Conservation (phyloP, 2,113 vertebrate genomes). For the Lepisosteus oculatus region DNA sequence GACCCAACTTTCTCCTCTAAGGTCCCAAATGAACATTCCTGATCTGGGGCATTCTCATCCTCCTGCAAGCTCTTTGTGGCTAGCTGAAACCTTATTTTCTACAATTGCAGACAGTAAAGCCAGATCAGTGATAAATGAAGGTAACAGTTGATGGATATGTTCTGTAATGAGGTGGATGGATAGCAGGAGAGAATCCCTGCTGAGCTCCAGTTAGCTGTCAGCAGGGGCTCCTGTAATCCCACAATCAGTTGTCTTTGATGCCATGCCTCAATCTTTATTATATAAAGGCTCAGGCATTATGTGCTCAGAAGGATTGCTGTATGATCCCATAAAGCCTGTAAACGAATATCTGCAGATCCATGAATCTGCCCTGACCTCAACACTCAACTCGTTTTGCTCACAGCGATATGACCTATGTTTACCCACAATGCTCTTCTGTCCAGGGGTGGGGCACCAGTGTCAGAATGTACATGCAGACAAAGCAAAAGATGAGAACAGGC, state of each 20-base stretch:
- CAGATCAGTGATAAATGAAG: too few species aligned
- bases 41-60: too few species aligned
- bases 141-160: too few species aligned
- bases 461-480: background rate
- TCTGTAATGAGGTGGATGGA: background rate
- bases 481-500: background rate
- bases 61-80: too few species aligned
- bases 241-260: slow-evolving; percentile 17
- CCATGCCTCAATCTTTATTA: slow-evolving; percentile 27
- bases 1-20: too few species aligned
- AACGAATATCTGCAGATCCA: slow-evolving; percentile 16
- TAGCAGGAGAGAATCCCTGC: background rate
- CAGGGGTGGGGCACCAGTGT: background rate
- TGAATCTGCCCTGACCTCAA: background rate
- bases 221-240: slow-evolving; percentile 17
- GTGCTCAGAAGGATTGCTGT: slow-evolving; percentile 12
- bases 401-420: background rate
- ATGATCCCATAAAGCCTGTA: slow-evolving; percentile 22
- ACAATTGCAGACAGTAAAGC: too few species aligned
- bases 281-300: slow-evolving; percentile 23
- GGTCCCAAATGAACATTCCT: too few species aligned
- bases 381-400: background rate
- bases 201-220: background rate
- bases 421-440: background rate
- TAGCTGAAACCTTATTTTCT: too few species aligned